Conservation (phyloP, 1,140 invertebrate species). For the Dufourea novaeangliae region DNA sequence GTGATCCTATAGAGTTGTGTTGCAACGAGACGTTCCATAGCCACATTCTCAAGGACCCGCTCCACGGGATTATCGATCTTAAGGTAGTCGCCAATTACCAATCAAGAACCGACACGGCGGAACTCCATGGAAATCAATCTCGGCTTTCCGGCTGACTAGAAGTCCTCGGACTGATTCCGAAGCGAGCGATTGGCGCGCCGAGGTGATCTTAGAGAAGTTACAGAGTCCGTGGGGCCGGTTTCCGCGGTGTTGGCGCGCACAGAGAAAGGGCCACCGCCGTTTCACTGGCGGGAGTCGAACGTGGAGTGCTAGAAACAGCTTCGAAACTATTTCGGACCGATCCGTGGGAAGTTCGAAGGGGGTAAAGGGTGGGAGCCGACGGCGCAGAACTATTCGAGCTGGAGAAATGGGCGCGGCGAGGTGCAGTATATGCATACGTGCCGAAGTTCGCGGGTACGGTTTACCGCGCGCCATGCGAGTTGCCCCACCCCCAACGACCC, state of each 20-base stretch:
- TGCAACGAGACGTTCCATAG: too few relatives aligned
- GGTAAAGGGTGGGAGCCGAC: too few relatives aligned
- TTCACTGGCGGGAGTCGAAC: constrained; percentile 17
- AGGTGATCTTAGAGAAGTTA: constrained; percentile 49
- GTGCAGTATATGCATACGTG: constrained; percentile 57
- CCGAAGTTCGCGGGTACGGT: constrained; percentile 60
- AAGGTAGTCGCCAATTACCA: constrained; percentile 39
- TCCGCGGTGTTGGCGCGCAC: too few relatives aligned
- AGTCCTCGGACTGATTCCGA: background rate
- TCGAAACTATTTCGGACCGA: constrained; percentile 73
- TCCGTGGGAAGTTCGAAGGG: constrained; percentile 52
- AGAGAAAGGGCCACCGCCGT: background rate
- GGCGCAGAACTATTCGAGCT: constrained; percentile 71
- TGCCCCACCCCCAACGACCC: constrained; percentile 31
- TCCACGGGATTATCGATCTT: constrained; percentile 24
- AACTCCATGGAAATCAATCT: constrained; percentile 58
- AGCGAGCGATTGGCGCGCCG: background rate
- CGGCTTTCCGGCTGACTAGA: constrained; percentile 41
- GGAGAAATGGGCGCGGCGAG: constrained; percentile 50
- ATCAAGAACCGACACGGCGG: constrained; percentile 43
- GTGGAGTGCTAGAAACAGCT: constrained; percentile 65
- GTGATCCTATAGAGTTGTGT: too few relatives aligned
- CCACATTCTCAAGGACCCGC: background rate
- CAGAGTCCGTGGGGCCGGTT: background rate
- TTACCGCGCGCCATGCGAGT: constrained; percentile 69